A percentile compares a stretch with the other conserved stretches of the same genome.
Evolutionary conservation across 2,888 invertebrate species (phyloP).

Genomic region (Abrostola triplasia): DNA sequence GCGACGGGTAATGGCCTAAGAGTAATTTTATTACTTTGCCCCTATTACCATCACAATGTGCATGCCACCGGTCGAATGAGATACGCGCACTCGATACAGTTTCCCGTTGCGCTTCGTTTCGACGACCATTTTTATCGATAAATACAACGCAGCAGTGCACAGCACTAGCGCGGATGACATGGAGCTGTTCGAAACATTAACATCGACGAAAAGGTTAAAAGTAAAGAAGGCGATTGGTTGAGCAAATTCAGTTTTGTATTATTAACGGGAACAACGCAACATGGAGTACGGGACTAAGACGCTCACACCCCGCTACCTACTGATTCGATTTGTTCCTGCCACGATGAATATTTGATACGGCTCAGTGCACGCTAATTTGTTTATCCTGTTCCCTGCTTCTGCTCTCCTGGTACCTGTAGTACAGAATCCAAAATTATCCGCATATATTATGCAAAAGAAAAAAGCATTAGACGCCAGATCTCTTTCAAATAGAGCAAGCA

Average conservation of each 20-base stretch:
- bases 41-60: conserved; percentile 88
- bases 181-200: conserved; percentile 33
- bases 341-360: conserved; percentile 87
- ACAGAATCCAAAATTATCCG: conserved; percentile 64
- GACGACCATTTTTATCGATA: conserved; percentile 55
- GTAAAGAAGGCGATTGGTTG: conserved; percentile 46
- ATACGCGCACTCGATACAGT: conserved; percentile 67
- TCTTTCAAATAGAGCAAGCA: conserved; percentile 7
- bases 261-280: conserved; percentile 69
- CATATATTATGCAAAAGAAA: conserved; percentile 59
- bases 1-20: conserved; percentile 86
- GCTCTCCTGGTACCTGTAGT: conserved; percentile 71
- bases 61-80: conserved; percentile 82
- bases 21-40: conserved; percentile 89
- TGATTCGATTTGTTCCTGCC: conserved; percentile 88
- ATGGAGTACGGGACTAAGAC: conserved; percentile 78
- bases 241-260: conserved; percentile 70
- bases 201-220: conserved; percentile 43
- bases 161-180: conserved; percentile 44
- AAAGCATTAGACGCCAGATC: conserved; percentile 30
- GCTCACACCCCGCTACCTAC: conserved; percentile 73
- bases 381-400: conserved; percentile 81
- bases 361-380: conserved; percentile 88
- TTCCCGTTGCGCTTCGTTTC: conserved; percentile 44
- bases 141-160: conserved; percentile 36